Evolutionary conservation across 37 sponge, comb jelly and placozoan genomes (phyloP), one percentile per base, ranked within the genome.

Genomic region (Beroe forskalii): DNA sequence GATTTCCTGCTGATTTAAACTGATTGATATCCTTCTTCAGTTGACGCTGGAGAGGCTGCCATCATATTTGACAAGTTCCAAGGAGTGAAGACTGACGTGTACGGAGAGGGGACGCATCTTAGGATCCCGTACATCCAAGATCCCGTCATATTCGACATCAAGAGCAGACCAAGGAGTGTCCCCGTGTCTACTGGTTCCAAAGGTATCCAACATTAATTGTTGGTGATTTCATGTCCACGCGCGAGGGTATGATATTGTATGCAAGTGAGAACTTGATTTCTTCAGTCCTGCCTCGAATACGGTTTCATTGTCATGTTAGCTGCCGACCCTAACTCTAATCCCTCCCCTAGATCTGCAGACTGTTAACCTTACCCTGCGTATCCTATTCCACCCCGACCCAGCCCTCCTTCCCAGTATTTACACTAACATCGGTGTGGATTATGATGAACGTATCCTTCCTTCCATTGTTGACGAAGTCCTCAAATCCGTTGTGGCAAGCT

Each of bases 21-120:
- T 61, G 23, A 20, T 20, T 23, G 62, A 23, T 23, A 61, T 23
- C 20, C 62, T 61, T 32, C 27, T 92, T 25, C 91, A 95, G 97
- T 97, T 61, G 94, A 94, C 76, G 96, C 96, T 27, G 98, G 98
- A 60, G 95, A 97, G 90, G 92, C 96, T 40, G 98, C 94, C 3
- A 95, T 97, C 19, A 94, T 97, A 76, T 97, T 96, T 89, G 98
- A 97, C 43, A 67, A 95, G 22, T 92, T 97, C 37, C 76, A 93
- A 12, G 96, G 96, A 20, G 98, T 97, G 20, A 75, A 96, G 8
- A 92, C 91, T 3, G 67, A 55, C 12, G 96, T 93, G n/a, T 41
- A 75, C 25, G 95, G 96, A n/a, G 98, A 97, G 76, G 98, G 98
- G 3, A 95, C 98, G 0, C 98, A 97, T 67, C 94, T 97, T 55